A percentile compares a stretch with the other conserved stretches of the same genome.
Conservation (phyloP, 2,113 vertebrate genomes). For the Sitta europaea region DNA sequence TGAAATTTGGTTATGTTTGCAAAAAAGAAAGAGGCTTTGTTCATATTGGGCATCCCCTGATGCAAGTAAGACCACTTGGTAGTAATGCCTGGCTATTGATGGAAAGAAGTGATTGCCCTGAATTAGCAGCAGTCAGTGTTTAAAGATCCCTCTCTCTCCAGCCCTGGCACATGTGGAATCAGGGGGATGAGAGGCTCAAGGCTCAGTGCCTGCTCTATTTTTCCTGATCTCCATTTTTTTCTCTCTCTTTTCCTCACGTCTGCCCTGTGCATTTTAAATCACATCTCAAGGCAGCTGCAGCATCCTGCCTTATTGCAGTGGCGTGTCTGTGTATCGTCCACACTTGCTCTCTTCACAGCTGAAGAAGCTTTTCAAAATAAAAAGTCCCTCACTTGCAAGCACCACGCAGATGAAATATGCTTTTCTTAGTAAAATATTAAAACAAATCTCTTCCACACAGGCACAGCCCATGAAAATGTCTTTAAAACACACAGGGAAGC, state of each 20-base stretch:
- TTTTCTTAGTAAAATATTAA: slow-evolving; percentile 32
- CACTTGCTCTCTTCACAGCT: not conserved
- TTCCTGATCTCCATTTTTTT: not conserved
- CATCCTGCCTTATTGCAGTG: not conserved
- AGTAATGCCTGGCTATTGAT: not conserved
- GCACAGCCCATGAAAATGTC: not conserved
- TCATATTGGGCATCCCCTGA: not conserved
- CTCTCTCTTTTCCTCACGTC: rapidly evolving
- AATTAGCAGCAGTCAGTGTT: not conserved
- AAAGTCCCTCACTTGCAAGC: not conserved
- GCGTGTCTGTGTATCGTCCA: not conserved
- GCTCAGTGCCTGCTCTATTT: not conserved
- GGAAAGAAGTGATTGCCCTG: not conserved
- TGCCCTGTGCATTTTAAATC: not conserved
- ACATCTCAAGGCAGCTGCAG: not conserved
- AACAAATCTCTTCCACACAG: slow-evolving; percentile 7
- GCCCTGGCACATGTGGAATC: not conserved
- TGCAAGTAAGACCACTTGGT: not conserved
- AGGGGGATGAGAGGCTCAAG: not conserved
- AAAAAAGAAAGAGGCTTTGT: not conserved
- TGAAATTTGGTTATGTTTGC: not conserved
- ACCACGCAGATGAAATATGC: not conserved
- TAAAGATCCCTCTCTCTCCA: not conserved
- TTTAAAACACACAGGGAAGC: not conserved
- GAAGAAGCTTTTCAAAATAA: not conserved